Conservation (phyloP, 2,888 invertebrate species). For the Idaea aversata region DNA sequence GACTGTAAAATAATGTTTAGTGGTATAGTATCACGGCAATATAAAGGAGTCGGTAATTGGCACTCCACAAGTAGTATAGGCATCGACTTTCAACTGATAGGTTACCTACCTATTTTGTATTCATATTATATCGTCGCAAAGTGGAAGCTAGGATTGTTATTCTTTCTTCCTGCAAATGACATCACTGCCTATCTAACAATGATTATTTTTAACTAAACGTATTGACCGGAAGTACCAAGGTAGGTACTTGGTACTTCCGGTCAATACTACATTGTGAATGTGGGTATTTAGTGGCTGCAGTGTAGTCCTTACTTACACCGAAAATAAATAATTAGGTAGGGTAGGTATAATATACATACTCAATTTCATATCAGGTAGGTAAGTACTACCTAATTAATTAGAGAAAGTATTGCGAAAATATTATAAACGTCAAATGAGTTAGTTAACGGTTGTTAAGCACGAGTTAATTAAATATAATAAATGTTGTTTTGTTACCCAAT, state of each 20-base stretch:
- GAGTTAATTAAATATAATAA: neutral
- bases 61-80: too few relatives aligned
- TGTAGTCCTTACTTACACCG: neutral
- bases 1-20: neutral
- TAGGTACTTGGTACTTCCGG: too few relatives aligned
- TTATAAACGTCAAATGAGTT: neutral
- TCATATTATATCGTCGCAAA: neutral
- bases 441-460: constrained; percentile 1
- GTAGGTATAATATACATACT: neutral
- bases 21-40: neutral
- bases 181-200: neutral
- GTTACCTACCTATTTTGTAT: neutral
- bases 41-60: neutral
- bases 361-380: neutral
- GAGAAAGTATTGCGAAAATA: neutral
- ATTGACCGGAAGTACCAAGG: too few relatives aligned
- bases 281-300: too few relatives aligned
- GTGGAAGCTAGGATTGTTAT: neutral
- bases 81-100: too few relatives aligned
- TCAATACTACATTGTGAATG: too few relatives aligned
- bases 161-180: neutral
- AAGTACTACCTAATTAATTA: neutral
- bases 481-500: neutral
- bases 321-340: neutral
- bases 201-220: too few relatives aligned